phyloP scores from a whole-genome alignment of 2,113 vertebrate genomes.

The Australoheros scitulus region DNA sequence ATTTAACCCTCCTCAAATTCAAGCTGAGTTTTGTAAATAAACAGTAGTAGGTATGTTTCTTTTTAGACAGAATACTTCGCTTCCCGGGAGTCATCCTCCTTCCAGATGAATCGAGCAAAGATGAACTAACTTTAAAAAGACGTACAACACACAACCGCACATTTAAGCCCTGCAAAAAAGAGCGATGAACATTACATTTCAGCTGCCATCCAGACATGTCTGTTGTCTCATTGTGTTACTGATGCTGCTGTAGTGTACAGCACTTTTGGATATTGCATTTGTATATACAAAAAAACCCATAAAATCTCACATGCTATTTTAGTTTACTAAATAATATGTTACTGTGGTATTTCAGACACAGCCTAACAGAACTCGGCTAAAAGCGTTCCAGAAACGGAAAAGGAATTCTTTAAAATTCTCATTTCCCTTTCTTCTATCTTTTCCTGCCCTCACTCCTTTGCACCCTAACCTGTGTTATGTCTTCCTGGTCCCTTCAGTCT shows the following conservation, averaged over 20 bases:
- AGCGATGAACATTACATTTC: neutral
- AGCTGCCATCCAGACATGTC: neutral
- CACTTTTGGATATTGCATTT: neutral
- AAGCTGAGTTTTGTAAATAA: neutral
- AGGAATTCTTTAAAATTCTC: neutral
- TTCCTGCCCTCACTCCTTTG: conserved; percentile 21
- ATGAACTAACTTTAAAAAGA: neutral
- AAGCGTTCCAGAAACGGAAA: neutral
- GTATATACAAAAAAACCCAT: neutral
- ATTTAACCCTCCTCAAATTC: neutral
- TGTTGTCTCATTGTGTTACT: too few relatives aligned
- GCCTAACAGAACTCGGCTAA: neutral
- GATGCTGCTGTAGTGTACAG: neutral
- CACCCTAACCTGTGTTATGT: conserved; percentile 72
- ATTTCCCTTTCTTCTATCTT: neutral
- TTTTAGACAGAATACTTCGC: neutral
- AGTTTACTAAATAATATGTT: neutral
- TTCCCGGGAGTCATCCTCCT: neutral
- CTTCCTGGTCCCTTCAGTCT: conserved; percentile 51
- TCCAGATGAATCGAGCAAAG: fast-evolving
- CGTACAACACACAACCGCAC: neutral
- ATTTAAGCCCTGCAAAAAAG: neutral
- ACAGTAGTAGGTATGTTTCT: neutral
- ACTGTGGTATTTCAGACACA: neutral
- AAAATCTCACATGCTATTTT: neutral